These are phyloP conservation scores for Whitmania pigra DNA, from an alignment of 1,140 invertebrate genomes.

Conservation along the genomic window DNA sequence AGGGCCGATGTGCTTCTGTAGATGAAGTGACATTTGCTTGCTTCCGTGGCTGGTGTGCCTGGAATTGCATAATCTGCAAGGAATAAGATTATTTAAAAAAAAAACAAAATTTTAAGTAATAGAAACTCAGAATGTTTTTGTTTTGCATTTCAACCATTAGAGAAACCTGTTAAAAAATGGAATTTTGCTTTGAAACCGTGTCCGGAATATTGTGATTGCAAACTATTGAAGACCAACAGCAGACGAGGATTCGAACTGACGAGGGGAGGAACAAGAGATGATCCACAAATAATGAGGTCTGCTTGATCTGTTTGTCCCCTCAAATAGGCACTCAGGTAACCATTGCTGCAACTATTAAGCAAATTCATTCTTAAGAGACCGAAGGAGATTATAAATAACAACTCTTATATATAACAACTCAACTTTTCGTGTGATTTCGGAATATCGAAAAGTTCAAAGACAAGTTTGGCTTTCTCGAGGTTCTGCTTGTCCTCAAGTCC, in stretches of 20 bases:
- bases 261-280: conserved; percentile 52
- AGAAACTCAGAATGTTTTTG: background rate
- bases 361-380: background rate
- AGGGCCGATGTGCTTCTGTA: conserved; percentile 73
- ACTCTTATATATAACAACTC: background rate
- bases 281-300: conserved; percentile 79
- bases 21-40: conserved; percentile 67
- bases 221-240: conserved; percentile 76
- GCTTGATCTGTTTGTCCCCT: conserved; percentile 86
- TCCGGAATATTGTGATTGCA: conserved; percentile 46
- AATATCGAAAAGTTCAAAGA: conserved; percentile 78
- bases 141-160: background rate
- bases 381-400: background rate
- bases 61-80: conserved; percentile 57
- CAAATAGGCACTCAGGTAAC: conserved; percentile 77
- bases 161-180: conserved; percentile 67
- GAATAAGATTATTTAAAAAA: background rate
- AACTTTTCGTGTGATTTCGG: conserved; percentile 39
- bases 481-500: conserved; percentile 87
- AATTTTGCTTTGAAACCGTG: conserved; percentile 80
- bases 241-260: conserved; percentile 80
- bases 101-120: background rate
- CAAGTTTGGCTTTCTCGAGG: conserved; percentile 75
- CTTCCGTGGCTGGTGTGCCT: conserved; percentile 78
- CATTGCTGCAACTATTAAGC: conserved; percentile 60